Conservation (phyloP, 2,113 vertebrate species). For the Cebidichthys violaceus region DNA sequence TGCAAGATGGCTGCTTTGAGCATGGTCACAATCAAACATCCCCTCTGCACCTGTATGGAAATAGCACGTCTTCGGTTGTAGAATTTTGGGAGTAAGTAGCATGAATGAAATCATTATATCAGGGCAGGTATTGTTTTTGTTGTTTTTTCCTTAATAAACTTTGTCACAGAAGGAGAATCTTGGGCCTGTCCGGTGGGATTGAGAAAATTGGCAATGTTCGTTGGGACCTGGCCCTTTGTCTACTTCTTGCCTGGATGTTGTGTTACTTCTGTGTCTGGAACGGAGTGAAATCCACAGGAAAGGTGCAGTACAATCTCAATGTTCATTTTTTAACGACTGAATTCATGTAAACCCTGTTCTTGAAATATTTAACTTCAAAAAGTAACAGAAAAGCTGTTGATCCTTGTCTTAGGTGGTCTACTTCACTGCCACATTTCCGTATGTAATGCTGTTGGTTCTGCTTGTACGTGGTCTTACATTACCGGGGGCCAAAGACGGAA, state of each 20-base stretch:
- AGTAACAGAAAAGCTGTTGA: neutral
- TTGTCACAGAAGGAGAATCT: slow-evolving; percentile 87
- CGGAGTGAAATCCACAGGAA: slow-evolving; percentile 88
- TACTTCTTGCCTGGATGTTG: slow-evolving; percentile 85
- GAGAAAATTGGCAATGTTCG: slow-evolving; percentile 86
- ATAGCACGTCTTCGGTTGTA: slow-evolving; percentile 85
- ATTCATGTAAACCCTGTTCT: neutral
- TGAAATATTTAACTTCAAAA: neutral
- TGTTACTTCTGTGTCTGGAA: slow-evolving; percentile 92
- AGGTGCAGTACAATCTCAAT: slow-evolving; percentile 68
- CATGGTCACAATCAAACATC: slow-evolving; percentile 57
- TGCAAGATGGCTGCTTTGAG: slow-evolving; percentile 62
- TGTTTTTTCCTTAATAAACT: slow-evolving; percentile 9
- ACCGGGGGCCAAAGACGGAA: slow-evolving; percentile 90
- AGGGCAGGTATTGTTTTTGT: neutral
- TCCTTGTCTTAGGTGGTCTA: slow-evolving; percentile 89
- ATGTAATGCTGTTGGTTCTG: slow-evolving; percentile 90
- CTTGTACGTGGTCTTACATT: slow-evolving; percentile 93
- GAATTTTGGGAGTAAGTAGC: slow-evolving; percentile 98
- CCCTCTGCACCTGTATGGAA: slow-evolving; percentile 25
- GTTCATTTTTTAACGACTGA: neutral
- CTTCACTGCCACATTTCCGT: slow-evolving; percentile 96
- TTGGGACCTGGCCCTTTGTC: slow-evolving; percentile 87
- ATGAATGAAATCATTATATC: neutral
- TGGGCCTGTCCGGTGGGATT: slow-evolving; percentile 91